These are phyloP conservation scores for Mesorhabditis belari DNA, from an alignment of 2,888 invertebrate genomes.

Conservation along the genomic window DNA sequence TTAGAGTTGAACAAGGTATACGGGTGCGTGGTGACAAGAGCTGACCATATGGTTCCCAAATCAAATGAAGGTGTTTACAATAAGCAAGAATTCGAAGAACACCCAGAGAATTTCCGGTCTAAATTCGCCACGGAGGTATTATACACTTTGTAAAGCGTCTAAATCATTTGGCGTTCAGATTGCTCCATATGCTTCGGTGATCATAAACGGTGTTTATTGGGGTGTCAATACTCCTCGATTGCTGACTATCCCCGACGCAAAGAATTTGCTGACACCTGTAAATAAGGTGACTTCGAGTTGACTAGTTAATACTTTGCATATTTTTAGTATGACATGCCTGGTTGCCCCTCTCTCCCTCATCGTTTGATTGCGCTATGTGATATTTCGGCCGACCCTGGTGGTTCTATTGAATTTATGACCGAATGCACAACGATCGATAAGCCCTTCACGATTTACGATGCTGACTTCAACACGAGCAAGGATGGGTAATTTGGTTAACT, in stretches of 20 bases:
- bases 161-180: constrained; percentile 62
- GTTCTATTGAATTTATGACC: constrained; percentile 97
- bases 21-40: constrained; percentile 85
- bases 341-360: constrained; percentile 46
- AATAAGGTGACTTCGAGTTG: constrained; percentile 60
- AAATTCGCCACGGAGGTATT: constrained; percentile 83
- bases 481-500: constrained; percentile 65
- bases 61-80: constrained; percentile 89
- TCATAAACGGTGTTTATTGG: constrained; percentile 98
- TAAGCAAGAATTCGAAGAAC: constrained; percentile 78
- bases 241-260: constrained; percentile 94
- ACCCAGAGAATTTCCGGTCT: constrained; percentile 87
- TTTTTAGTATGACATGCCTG: constrained; percentile 34
- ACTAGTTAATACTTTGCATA: constrained; percentile 2
- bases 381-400: constrained; percentile 97
- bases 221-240: constrained; percentile 91
- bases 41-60: constrained; percentile 84
- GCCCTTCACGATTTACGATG: constrained; percentile 98
- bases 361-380: constrained; percentile 81
- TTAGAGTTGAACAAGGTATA: constrained; percentile 89
- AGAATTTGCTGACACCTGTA: constrained; percentile 69
- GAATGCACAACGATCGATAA: constrained; percentile 99
- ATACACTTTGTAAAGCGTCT: neutral
- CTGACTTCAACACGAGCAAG: constrained; percentile 90
- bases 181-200: constrained; percentile 91